Base-by-base conservation (phyloP, 2,888 invertebrate species). In the Cremastinae sp. region DNA sequence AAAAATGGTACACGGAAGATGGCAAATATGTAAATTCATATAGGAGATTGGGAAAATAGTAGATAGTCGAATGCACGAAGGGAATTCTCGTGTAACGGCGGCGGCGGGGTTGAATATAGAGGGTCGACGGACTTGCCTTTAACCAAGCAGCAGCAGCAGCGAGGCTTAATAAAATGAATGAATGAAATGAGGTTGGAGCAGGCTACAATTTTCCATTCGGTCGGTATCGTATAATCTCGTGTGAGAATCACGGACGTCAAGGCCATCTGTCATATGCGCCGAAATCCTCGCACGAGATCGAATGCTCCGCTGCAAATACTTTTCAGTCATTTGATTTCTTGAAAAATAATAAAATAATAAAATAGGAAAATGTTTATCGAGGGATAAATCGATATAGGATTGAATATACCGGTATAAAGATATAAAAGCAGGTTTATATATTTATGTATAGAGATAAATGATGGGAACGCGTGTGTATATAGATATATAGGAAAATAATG, bases 401-500 rank as follows among this genome's bases (percentile, higher is more conserved):
- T 18, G 7, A 49, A 8, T 66, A 45, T 45, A 43, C 53, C 14
- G 0, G 53, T 16, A 53, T n/a, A 45, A 45, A n/a, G n/a, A n/a
- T n/a, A n/a, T n/a, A n/a, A n/a, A n/a, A n/a, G n/a, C n/a, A n/a
- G n/a, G n/a, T n/a, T n/a, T n/a, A n/a, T n/a, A n/a, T n/a, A n/a
- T 28, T 28, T 28, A 2, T 5, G 28, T n/a, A 28, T 28, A 28
- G 9, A 41, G 41, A n/a, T 41, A 12, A 41, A 41, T 9, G 12
- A n/a, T 12, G 18, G 41, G 9, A 41, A 20, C 38, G 41, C 38
- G 20, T n/a, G 10, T n/a, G n/a, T n/a, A n/a, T n/a, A n/a, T n/a
- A n/a, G n/a, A n/a, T n/a, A n/a, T n/a, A n/a, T 2, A 28, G 38
- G 62, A 54, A 61, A 36, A 53, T 43, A 53, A 61, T n/a, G 12